Evolutionary conservation across 92 coral and sea anemone genomes (phyloP).

Genomic region (Parazoanthus darwini): DNA sequence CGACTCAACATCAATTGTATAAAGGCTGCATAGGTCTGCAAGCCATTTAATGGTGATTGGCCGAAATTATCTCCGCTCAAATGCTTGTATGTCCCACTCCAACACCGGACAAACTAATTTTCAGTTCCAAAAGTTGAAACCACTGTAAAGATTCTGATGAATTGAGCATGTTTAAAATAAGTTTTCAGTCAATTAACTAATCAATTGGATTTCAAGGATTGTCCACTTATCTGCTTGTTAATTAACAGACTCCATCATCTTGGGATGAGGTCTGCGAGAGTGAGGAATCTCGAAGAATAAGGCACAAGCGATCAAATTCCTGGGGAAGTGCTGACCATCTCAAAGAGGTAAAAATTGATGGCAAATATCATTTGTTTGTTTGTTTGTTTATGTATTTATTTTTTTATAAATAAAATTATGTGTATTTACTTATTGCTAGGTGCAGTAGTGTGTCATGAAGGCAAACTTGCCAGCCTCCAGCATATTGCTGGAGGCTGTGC

Average conservation of each 20-base stretch:
- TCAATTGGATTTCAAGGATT: not conserved
- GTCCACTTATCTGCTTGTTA: not conserved
- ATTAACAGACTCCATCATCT: constrained; percentile 43
- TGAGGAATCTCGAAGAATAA: constrained; percentile 56
- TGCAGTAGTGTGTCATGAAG: not conserved
- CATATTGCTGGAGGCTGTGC: not conserved
- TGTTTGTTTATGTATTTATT: too few species aligned
- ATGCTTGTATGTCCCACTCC: too few species aligned
- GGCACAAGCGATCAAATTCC: constrained; percentile 89
- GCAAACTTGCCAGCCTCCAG: not conserved
- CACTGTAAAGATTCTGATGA: too few species aligned
- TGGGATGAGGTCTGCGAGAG: constrained; percentile 84
- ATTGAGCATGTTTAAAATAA: too few species aligned
- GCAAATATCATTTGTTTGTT: not conserved
- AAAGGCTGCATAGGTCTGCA: too few species aligned
- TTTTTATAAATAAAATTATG: too few species aligned
- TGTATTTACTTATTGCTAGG: not conserved
- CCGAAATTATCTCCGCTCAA: too few species aligned
- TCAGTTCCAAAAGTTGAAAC: not conserved
- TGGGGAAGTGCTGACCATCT: constrained; percentile 94
- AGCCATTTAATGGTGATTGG: too few species aligned
- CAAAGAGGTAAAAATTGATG: constrained; percentile 65
- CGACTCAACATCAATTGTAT: too few species aligned
- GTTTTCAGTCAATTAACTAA: too few species aligned
- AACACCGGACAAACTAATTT: too few species aligned